Evolutionary conservation across 2,797 vertebrate genomes (phyloP).

Genomic region (Streptopelia turtur): DNA sequence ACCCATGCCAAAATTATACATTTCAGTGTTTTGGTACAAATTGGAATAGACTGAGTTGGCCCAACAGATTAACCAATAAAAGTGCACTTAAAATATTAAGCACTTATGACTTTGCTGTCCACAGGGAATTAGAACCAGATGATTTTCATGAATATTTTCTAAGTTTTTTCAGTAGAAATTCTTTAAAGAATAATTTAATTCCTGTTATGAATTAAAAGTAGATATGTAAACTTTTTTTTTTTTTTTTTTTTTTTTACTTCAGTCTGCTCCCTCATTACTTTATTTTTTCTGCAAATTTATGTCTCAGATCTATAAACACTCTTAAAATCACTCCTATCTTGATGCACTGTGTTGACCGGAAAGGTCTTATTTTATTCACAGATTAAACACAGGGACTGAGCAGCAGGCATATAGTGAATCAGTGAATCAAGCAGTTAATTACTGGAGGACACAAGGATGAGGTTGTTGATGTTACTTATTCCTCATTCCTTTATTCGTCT

Average conservation of each 20-base stretch:
- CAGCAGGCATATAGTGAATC: background rate
- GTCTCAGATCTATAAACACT: background rate
- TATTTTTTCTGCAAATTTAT: background rate
- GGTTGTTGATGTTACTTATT: background rate
- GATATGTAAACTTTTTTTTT: background rate
- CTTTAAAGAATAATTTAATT: constrained; percentile 18
- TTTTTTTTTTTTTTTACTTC: background rate
- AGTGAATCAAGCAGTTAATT: background rate
- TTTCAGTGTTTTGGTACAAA: constrained; percentile 40
- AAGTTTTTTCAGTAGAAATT: background rate
- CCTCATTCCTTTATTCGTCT: background rate
- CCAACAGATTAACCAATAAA: constrained; percentile 26
- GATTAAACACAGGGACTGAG: background rate
- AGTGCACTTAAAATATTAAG: background rate
- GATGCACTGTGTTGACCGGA: background rate
- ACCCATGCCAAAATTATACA: background rate
- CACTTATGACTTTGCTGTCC: background rate
- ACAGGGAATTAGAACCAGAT: constrained; percentile 11
- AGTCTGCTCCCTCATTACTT: background rate
- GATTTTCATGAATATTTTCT: background rate
- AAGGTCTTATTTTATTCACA: background rate
- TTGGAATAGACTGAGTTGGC: background rate
- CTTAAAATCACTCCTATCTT: background rate
- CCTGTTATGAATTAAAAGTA: background rate
- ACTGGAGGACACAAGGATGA: background rate